Base-by-base conservation (phyloP, 2,113 vertebrate species). In the Zonotrichia leucophrys region DNA sequence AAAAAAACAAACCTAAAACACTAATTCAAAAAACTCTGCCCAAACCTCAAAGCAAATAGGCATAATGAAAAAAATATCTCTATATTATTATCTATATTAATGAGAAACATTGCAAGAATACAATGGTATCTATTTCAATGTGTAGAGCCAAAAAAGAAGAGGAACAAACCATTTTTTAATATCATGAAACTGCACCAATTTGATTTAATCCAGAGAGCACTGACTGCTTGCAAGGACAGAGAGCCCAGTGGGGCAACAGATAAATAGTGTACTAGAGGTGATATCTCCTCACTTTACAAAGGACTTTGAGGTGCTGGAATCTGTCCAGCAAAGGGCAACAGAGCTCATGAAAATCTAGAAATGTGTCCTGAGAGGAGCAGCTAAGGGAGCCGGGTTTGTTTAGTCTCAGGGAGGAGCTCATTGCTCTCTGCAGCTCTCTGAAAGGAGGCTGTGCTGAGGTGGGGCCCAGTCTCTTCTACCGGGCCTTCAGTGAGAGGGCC, bases 191-290 rank as follows among this genome's bases (percentile, higher is more conserved):
- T 31, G 4, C 27, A 55, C 5, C 56, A 24, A 77, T 47, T 55
- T 27, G 17, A 3, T 73, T 86, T 91, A 80, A 50, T 44, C 7
- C 19, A 56, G 76, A 50, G 14, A 49, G 8, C 0, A 0, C 7
- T 56, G 58, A 76, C 24, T 35, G 27, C 24, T 76, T 69, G 21
- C 27, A 44, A 31, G 33, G 15, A 62, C 41, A 89, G 22, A 86
- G 14, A 74, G 0, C 10, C 25, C 16, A 22, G 10, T 49, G 24
- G 4, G 6, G 7, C 9, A 88, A 58, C 10, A 64, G 52, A 41
- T 41, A 41, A 12, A 11, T 18, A 33, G 27, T 16, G 14, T 44
- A 13, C 12, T 22, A 53, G 41, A 86, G 15, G 5, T 68, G 12
- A 73, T 20, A 15, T 56, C 16, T 52, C 21, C n/a, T 50, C 12